A percentile compares a stretch with the other conserved stretches of the same genome.
These are phyloP conservation scores for Synergus gifuensis DNA, from an alignment of 2,888 invertebrate species.

Conservation along the genomic window DNA sequence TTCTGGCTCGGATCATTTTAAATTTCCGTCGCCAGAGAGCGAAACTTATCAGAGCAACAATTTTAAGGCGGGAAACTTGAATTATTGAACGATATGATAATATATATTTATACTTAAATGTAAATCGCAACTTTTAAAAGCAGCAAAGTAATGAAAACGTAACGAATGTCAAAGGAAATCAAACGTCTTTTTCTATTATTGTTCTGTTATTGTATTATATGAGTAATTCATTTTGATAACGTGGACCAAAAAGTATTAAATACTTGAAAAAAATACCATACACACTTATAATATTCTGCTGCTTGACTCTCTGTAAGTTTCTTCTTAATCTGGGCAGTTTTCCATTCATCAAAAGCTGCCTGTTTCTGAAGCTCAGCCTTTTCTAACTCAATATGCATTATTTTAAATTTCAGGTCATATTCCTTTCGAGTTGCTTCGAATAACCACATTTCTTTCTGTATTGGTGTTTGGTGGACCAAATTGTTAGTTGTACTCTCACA, in stretches of 20 bases:
- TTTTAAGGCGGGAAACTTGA: background rate
- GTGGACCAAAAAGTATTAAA: no score
- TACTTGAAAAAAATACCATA: background rate
- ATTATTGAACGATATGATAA: background rate
- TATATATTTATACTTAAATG: no score
- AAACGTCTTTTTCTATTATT: no score
- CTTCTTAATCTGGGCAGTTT: constrained; percentile 66
- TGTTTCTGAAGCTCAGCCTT: constrained; percentile 67
- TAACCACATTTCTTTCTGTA: constrained; percentile 55
- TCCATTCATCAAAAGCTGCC: constrained; percentile 65
- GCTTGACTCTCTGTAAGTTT: constrained; percentile 62
- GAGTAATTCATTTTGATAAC: no score
- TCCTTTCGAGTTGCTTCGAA: constrained; percentile 62
- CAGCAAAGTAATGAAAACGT: no score
- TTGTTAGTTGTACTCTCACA: constrained; percentile 39
- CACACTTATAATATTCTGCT: constrained; percentile 63
- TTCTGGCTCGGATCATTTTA: background rate
- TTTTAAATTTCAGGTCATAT: constrained; percentile 66
- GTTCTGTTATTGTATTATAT: no score
- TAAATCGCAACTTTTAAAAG: no score
- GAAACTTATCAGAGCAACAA: background rate
- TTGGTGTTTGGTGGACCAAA: constrained; percentile 41
- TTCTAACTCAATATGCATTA: constrained; percentile 66
- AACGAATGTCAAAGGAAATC: no score
- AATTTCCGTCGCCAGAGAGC: background rate